Evolutionary conservation across 2,797 vertebrate genomes (phyloP).

Genomic region (Falco columbarius): DNA sequence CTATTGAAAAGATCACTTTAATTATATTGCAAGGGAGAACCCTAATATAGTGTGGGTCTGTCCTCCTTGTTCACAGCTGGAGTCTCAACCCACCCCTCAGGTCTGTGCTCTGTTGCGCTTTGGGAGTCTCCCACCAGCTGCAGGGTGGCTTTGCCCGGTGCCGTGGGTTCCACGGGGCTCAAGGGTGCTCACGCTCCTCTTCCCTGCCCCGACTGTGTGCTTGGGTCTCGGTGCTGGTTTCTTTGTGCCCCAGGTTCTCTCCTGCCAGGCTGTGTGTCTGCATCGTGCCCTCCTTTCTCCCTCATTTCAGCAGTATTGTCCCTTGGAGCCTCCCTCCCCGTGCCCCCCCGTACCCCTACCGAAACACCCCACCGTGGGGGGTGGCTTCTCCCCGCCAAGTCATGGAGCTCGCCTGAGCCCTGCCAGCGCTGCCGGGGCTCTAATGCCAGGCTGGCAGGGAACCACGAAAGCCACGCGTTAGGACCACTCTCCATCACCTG

Average conservation of each 20-base stretch:
- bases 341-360: too few relatives aligned
- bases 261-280: not conserved
- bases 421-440: not conserved
- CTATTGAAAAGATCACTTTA: not conserved
- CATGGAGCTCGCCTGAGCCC: too few relatives aligned
- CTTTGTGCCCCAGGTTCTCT: not conserved
- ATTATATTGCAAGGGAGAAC: not conserved
- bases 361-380: not conserved
- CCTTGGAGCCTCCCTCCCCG: not conserved
- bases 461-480: fast-evolving
- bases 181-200: fast-evolving
- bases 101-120: not conserved
- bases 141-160: not conserved
- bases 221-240: not conserved
- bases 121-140: not conserved
- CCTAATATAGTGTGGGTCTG: not conserved
- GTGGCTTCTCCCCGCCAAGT: not conserved
- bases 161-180: not conserved
- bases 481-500: not conserved
- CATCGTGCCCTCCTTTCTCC: not conserved
- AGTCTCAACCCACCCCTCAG: not conserved
- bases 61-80: not conserved
- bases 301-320: not conserved
- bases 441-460: not conserved
- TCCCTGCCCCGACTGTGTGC: not conserved